Percentiles rank a stretch among this genome's conserved stretches.
phyloP scores from a whole-genome alignment of 2,888 invertebrate genomes.

The Patella depressa region DNA sequence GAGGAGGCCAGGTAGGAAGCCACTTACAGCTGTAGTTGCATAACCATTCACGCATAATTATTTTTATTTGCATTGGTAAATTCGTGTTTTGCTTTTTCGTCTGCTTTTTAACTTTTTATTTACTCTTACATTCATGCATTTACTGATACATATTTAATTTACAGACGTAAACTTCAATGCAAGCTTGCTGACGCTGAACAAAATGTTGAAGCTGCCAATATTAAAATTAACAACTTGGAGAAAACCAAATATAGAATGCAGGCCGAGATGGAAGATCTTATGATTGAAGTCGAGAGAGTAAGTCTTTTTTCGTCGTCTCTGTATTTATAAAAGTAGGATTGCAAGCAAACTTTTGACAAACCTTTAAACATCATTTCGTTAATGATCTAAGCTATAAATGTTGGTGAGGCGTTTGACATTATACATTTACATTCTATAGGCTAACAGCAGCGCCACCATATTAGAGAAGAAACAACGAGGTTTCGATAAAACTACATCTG shows the following conservation, averaged over 20 bases:
- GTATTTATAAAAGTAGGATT: no score
- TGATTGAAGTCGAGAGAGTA: constrained; percentile 96
- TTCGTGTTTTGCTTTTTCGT: background rate
- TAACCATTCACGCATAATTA: no score
- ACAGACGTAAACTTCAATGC: constrained; percentile 83
- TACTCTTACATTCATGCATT: background rate
- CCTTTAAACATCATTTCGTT: no score
- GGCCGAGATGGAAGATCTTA: constrained; percentile 97
- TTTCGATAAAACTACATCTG: constrained; percentile 99
- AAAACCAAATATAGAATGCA: constrained; percentile 98
- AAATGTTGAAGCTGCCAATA: constrained; percentile 96
- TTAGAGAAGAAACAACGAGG: constrained; percentile 99
- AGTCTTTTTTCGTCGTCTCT: constrained; percentile 71
- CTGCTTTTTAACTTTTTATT: background rate
- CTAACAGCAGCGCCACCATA: constrained; percentile 77
- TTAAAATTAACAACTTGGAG: constrained; percentile 96
- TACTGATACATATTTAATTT: background rate
- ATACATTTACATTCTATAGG: constrained; percentile 26
- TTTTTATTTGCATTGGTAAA: no score
- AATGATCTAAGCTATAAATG: no score
- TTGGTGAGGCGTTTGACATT: no score
- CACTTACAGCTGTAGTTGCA: background rate
- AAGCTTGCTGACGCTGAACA: constrained; percentile 98
- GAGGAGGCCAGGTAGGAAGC: constrained; percentile 66
- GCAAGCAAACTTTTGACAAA: no score